phyloP scores from a whole-genome alignment of 1,140 invertebrate species.

The Meloidogyne hapla region DNA sequence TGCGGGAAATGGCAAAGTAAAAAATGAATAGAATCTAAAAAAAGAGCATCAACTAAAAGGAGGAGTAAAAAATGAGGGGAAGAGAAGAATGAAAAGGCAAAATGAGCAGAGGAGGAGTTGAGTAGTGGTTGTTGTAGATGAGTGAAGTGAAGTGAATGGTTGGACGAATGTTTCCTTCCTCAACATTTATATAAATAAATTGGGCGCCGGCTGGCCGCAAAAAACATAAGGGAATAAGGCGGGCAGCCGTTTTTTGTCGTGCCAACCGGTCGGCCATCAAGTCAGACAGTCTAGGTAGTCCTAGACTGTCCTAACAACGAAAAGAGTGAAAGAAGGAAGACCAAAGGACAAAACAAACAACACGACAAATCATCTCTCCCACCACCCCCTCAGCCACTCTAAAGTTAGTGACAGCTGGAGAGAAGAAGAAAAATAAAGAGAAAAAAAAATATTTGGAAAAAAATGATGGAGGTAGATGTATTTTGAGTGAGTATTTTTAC shows the following conservation, averaged over 20 bases:
- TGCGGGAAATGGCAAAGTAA: not conserved
- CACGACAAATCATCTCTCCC: not conserved
- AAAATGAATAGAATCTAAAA: not conserved
- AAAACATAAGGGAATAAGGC: not conserved
- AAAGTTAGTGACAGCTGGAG: not conserved
- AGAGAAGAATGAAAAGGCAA: not conserved
- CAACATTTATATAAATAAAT: not conserved
- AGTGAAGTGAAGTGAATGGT: not conserved
- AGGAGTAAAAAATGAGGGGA: not conserved
- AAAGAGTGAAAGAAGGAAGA: not conserved
- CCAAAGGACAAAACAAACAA: constrained; percentile 5
- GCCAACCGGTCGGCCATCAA: not conserved
- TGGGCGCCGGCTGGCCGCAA: not conserved
- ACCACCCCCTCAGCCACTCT: not conserved
- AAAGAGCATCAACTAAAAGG: too few relatives aligned
- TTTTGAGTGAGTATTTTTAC: not conserved
- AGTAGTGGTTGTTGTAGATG: too few relatives aligned
- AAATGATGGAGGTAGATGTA: not conserved
- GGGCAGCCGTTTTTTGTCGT: constrained; percentile 4
- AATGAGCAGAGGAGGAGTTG: not conserved
- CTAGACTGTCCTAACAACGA: too few relatives aligned
- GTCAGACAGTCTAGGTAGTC: not conserved
- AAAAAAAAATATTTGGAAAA: not conserved
- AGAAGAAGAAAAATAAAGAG: not conserved
- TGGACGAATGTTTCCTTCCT: constrained; percentile 5